phyloP scores from a whole-genome alignment of 2,797 vertebrate species.

The Chrysocyon brachyurus region DNA sequence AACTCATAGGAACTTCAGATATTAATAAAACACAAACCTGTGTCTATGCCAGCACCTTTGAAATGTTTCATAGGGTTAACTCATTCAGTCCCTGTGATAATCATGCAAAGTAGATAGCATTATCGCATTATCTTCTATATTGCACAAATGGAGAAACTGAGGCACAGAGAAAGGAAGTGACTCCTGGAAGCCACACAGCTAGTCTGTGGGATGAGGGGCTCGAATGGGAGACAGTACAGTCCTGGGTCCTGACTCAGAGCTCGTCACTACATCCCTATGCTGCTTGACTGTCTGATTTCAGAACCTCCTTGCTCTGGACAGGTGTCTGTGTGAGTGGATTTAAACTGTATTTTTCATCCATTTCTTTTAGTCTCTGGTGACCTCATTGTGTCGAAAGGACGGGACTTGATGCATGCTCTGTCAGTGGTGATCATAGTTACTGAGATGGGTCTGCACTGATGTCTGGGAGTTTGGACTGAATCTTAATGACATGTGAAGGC shows the following conservation, averaged over 20 bases:
- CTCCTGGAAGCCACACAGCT: neutral
- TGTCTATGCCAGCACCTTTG: neutral
- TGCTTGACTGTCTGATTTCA: neutral
- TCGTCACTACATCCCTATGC: neutral
- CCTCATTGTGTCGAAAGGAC: constrained; percentile 20
- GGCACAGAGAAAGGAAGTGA: neutral
- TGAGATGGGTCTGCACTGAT: neutral
- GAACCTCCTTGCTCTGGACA: neutral
- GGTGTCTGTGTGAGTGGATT: neutral
- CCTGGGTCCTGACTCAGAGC: neutral
- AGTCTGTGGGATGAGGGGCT: no score
- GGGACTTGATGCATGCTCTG: neutral
- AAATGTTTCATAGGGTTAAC: neutral
- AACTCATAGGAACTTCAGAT: neutral
- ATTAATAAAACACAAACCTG: neutral
- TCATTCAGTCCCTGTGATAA: neutral
- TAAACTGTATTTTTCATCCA: neutral
- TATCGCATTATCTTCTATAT: neutral
- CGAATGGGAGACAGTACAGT: neutral
- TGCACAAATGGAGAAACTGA: neutral
- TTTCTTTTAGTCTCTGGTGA: constrained; percentile 51
- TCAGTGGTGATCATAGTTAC: neutral
- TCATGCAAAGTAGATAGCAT: neutral
- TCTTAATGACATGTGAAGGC: neutral
- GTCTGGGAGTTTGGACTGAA: neutral